Evolutionary conservation across 2,888 invertebrate species (phyloP).

Genomic region (Marasmarcha lunaedactyla): DNA sequence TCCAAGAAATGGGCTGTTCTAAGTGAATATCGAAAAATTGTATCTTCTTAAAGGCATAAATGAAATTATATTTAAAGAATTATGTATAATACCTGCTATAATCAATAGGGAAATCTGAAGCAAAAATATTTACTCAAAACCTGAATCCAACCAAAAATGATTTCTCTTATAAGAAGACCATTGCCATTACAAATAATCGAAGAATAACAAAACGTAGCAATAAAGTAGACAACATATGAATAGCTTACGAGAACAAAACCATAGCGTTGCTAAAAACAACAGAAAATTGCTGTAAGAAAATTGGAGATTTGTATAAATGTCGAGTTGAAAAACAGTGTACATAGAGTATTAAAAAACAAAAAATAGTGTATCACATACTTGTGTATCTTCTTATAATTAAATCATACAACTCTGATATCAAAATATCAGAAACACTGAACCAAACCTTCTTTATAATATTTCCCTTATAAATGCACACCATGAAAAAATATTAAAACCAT

Average conservation of each 20-base stretch:
- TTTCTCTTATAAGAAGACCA: constrained; percentile 33
- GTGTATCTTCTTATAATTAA: constrained; percentile 50
- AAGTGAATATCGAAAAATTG: too few species aligned
- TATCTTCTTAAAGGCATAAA: too few species aligned
- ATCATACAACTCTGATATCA: constrained; percentile 14
- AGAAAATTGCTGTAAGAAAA: constrained; percentile 17
- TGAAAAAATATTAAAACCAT: neutral
- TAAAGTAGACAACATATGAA: constrained; percentile 23
- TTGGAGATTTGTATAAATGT: constrained; percentile 30
- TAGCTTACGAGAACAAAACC: constrained; percentile 28
- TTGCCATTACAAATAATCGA: constrained; percentile 19
- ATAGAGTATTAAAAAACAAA: constrained; percentile 18
- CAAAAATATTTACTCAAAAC: too few species aligned
- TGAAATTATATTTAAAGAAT: too few species aligned
- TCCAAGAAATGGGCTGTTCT: too few species aligned
- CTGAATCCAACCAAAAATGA: constrained; percentile 10
- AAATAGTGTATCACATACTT: constrained; percentile 41
- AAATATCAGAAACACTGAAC: constrained; percentile 10
- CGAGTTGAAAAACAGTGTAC: constrained; percentile 19
- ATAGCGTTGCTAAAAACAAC: constrained; percentile 21
- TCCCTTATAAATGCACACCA: constrained; percentile 1
- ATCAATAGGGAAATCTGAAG: too few species aligned
- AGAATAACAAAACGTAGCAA: constrained; percentile 19
- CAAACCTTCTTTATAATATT: neutral
- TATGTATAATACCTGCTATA: too few species aligned